Conservation (phyloP, 2,888 invertebrate species). For the Abscondita cerata region DNA sequence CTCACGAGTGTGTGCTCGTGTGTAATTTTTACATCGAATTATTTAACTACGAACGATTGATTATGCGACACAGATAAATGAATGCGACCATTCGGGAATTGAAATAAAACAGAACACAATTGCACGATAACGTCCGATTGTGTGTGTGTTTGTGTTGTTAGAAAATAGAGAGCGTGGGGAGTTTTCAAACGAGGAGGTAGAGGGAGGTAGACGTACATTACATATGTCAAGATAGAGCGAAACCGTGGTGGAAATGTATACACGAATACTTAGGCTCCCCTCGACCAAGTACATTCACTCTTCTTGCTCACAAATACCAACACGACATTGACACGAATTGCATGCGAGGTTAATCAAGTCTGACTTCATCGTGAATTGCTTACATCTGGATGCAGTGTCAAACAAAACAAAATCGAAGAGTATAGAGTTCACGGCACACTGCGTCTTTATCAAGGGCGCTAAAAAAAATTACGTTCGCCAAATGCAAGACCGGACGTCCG, state of each 20-base stretch:
- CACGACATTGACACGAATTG: constrained; percentile 33
- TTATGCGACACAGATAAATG: background rate
- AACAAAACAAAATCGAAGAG: no score
- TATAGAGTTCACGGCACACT: no score
- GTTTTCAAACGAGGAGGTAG: background rate
- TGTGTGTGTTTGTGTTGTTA: no score
- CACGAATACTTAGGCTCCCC: constrained; percentile 15
- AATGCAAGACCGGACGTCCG: no score
- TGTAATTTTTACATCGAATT: constrained; percentile 14
- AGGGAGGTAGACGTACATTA: background rate
- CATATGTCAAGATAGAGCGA: no score
- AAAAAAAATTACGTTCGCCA: no score
- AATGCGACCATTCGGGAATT: background rate
- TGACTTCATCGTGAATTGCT: constrained; percentile 16
- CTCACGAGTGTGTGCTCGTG: constrained; percentile 7
- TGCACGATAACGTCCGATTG: constrained; percentile 24
- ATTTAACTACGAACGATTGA: background rate
- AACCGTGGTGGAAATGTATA: background rate
- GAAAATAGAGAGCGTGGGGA: constrained; percentile 7
- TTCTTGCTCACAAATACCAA: constrained; percentile 15
- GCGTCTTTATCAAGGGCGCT: no score
- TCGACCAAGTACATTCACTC: constrained; percentile 19
- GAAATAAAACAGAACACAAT: constrained; percentile 11
- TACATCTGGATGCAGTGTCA: background rate
- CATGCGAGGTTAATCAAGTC: constrained; percentile 26